Evolutionary conservation across 2,797 vertebrate genomes (phyloP), one percentile per base, ranked within the genome.

Genomic region (Falco rusticolus): DNA sequence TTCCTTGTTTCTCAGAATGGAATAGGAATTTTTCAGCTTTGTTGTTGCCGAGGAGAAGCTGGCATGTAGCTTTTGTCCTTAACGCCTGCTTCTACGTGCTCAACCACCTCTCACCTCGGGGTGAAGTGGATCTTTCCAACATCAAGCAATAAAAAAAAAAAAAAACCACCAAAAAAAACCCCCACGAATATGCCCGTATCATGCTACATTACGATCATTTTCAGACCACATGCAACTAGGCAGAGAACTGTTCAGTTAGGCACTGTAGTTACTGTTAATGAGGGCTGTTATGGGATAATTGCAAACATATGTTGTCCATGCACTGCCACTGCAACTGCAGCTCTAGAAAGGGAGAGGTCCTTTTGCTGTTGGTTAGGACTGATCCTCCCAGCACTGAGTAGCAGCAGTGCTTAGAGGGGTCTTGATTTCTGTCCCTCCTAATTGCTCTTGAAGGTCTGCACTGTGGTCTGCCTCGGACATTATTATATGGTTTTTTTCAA

Each of bases 251-350:
- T 91, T 97, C 90, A 83, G 50, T 84, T 93, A 94, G 85, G 77
- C 9, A 2, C 63, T 90, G 72, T 18, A 83, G 93, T 97, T 95
- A 68, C 91, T 96, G 96, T 96, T 97, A 97, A 97, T 94, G 95
- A 97, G 71, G 53, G 71, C 63, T 96, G 92, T 93, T 97, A 89
- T 53, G 65, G 74, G 96, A 66, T 97, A 97, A 98, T 95, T 97
- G 93, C 95, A 97, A 97, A 92, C 97, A 89, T 93, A 94, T 97
- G 97, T 72, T 97, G 93, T 76, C 90, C 82, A 65, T 77, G 92
- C 94, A 86, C 89, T 65, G 92, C 91, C 90, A 93, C 45, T 25
- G 26, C 6, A 5, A 60, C 33, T 70, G 66, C 68, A 94, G 54
- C 61, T 83, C 70, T 26, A 69, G 57, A 95, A 93, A 78, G 43